Evolutionary conservation across 2,888 invertebrate species (phyloP).

Genomic region (Trichopoda pennipes): DNA sequence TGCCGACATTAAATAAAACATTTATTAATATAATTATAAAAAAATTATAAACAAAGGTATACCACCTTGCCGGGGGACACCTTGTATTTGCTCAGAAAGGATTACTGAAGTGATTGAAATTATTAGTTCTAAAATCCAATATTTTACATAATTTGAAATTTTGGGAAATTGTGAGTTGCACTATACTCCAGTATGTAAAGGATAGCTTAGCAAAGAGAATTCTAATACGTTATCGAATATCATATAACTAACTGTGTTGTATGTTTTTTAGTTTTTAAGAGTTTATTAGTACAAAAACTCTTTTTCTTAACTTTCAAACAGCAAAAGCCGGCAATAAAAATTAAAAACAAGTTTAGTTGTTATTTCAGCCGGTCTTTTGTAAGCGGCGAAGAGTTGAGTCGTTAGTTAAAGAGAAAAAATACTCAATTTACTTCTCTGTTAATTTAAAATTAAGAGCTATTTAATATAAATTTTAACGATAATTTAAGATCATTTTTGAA

Average conservation of each 20-base stretch:
- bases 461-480: neutral
- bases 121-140: neutral
- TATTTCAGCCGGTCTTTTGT: constrained; percentile 47
- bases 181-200: no score
- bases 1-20: no score
- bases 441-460: no score
- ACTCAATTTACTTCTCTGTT: neutral
- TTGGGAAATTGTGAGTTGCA: no score
- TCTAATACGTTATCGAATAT: neutral
- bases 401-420: neutral
- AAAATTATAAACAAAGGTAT: no score
- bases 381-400: neutral
- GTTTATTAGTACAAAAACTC: neutral
- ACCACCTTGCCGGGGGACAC: no score
- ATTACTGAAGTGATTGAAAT: neutral
- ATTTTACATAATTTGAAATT: no score
- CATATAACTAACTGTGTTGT: no score
- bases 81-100: neutral
- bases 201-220: neutral
- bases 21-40: no score
- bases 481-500: neutral
- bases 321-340: constrained; percentile 50
- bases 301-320: neutral
- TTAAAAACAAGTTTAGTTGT: constrained; percentile 36
- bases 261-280: neutral